Evolutionary conservation across 2,888 invertebrate species (phyloP), one percentile per base, ranked within the genome.

Genomic region (Drosophila crucigera): DNA sequence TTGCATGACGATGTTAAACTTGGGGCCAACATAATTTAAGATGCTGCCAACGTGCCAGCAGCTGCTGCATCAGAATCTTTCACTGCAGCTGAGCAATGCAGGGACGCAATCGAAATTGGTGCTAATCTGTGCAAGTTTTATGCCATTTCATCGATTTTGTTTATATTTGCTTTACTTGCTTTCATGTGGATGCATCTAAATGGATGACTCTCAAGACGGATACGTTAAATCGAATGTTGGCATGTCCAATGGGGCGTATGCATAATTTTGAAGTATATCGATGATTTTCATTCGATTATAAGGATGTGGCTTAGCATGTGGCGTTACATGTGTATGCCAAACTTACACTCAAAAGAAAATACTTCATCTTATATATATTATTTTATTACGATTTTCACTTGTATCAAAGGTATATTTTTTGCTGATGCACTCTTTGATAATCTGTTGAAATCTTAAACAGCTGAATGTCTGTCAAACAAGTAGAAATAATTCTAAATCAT

Each of bases 1-100:
- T 89, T 86, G 86, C 85, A 80, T 85, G 89, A 89, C 86, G 80
- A 84, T 89, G 72, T 82, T 86, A 52, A 50, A 73, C 30, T 56
- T 61, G 60, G 55, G 59, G 71, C 65, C 80, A 75, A 67, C 33
- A 78, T 77, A 80, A 78, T 76, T 76, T 71, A 76, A 76, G 82
- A 78, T 76, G 76, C 69, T 54, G 68, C 58, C 74, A 75, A 41
- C 50, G 43, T 71, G 62, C 41, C 47, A 41, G 11, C 63, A 52
- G 67, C 56, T 74, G 72, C 35, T 62, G 52, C 60, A 35, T 11
- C 41, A n/a, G 41, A 22, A 39, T 37, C 60, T 73, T 68, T 60
- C 41, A 60, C n/a, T 10, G n/a, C 31, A 22, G 43, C 22, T 43
- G 28, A 35, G 60, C 22, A 52, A 22, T 54, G 58, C 25, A 53